A percentile compares a stretch with the other conserved stretches of the same genome.
These are phyloP conservation scores for Acanthosepion pharaonis DNA, from an alignment of 2,888 invertebrate genomes.

Conservation along the genomic window DNA sequence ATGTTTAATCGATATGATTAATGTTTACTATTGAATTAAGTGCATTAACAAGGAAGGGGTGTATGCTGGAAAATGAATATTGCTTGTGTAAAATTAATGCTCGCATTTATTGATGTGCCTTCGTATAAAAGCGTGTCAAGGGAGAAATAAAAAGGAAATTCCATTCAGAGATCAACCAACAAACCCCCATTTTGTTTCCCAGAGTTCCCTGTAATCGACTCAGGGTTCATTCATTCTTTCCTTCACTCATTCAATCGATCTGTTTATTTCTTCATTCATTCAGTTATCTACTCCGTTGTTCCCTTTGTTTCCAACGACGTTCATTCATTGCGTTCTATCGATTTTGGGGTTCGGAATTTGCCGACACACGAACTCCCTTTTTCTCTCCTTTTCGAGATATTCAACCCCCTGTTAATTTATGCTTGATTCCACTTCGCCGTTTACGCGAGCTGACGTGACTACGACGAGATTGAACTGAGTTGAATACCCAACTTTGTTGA, in stretches of 20 bases:
- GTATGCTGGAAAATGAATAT: neutral
- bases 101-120: neutral
- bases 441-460: no score
- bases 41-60: neutral
- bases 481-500: no score
- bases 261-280: neutral
- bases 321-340: neutral
- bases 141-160: neutral
- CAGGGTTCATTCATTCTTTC: neutral
- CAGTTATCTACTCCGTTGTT: neutral
- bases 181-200: neutral
- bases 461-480: no score
- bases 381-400: neutral
- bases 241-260: neutral
- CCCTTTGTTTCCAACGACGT: neutral
- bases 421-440: no score
- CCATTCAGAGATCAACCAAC: neutral
- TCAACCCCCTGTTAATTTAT: no score
- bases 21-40: neutral
- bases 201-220: neutral
- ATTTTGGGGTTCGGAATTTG: neutral
- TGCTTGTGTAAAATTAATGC: neutral
- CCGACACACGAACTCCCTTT: neutral
- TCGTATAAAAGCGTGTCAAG: neutral
- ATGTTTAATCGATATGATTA: neutral